Evolutionary conservation across 2,888 invertebrate species (phyloP).

Genomic region (Pachymerium ferrugineum): DNA sequence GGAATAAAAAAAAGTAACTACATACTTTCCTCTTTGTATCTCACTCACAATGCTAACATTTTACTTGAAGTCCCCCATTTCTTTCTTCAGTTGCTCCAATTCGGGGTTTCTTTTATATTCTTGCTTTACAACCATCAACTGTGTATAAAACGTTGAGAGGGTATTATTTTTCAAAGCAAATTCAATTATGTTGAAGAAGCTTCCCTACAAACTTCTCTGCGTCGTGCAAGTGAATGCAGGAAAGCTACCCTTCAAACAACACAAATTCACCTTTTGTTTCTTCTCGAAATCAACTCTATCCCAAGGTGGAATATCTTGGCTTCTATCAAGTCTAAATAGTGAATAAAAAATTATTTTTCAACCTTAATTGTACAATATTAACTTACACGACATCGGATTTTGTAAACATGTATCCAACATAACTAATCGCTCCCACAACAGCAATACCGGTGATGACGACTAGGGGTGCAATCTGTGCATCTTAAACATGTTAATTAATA

Average conservation of each 20-base stretch:
- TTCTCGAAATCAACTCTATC: constrained; percentile 20
- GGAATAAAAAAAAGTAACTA: no score
- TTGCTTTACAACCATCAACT: constrained; percentile 26
- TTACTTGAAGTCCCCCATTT: constrained; percentile 10
- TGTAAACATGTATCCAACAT: not conserved
- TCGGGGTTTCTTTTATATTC: constrained; percentile 28
- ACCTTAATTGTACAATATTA: not conserved
- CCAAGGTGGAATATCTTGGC: not conserved
- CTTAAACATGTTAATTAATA: not conserved
- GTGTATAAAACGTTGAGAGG: not conserved
- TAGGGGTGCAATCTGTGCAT: not conserved
- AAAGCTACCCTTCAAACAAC: not conserved
- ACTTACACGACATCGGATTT: constrained; percentile 29
- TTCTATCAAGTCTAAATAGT: constrained; percentile 3
- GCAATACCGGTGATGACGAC: not conserved
- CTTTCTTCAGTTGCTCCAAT: constrained; percentile 24
- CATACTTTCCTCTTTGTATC: no score
- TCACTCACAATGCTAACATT: not conserved
- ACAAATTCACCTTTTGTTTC: constrained; percentile 23
- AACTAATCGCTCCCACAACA: not conserved
- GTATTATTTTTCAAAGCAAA: not conserved
- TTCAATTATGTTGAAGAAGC: not conserved
- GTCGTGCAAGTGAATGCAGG: not conserved
- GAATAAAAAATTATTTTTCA: not conserved
- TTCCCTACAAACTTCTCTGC: no score